Evolutionary conservation across 2,113 vertebrate genomes (phyloP), one percentile per base, ranked within the genome.

Genomic region (Istiophorus platypterus): DNA sequence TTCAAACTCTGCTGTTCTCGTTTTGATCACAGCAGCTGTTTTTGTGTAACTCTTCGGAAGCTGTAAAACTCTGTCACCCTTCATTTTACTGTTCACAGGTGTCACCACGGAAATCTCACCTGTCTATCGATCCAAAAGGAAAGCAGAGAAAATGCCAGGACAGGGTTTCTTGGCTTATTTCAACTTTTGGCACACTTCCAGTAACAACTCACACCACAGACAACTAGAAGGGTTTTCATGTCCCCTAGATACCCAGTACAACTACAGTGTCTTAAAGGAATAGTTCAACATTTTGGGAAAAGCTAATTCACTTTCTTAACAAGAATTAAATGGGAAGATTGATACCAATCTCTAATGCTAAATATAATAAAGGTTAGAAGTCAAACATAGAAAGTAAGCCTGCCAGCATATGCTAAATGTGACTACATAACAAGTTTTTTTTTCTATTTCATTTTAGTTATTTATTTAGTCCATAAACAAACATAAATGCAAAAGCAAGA

Each of bases 111-210:
- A 72, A 71, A 45, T 26, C 34, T 29, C 6, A 14, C 64, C 57
- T 34, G 41, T 26, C 31, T 67, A 80, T 67, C 63, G 66, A 83
- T 83, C 31, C 29, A 57, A 49, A 66, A 56, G 59, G 26, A 75
- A 26, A 18, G 29, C n/a, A n/a, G n/a, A 73, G 70, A 66, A 75
- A 67, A 75, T 29, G 27, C 52, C 39, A 68, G 27, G n/a, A n/a
- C n/a, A 62, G 59, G 64, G 47, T 54, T 70, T 66, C 31, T 61
- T 42, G 65, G 52, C 45, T 70, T n/a, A 27, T 74, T 64, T 59
- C 20, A 62, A 71, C 80, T 62, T 45, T 52, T n/a, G 37, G 58
- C 52, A 18, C 52, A 29, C 24, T 27, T 70, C 29, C 52, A 76
- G 54, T 11, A 67, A 49, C 9, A 59, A 58, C 37, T 37, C 61